Evolutionary conservation across 2,888 invertebrate species (phyloP), one percentile per base, ranked within the genome.

Genomic region (Lypha dubia): DNA sequence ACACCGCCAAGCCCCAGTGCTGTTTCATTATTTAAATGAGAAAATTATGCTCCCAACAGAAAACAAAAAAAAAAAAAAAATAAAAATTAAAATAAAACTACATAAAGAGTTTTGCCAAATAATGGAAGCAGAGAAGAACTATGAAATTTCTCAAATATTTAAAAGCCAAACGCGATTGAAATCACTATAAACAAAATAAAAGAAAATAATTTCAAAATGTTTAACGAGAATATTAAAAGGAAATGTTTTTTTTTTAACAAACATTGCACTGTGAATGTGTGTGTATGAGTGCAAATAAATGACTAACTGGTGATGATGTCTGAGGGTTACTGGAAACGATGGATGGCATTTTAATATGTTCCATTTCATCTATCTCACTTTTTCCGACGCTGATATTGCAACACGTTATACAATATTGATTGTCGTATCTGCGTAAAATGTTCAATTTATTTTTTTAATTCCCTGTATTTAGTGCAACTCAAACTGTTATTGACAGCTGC

Each of bases 401-500:
- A 38, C 60, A 68, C 51, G 17, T 60, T 51, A 60, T 51, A 28
- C 41, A 62, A 60, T 68, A 70, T 70, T 73, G 77, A 68, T 77
- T 76, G 41, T 44, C 28, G 15, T 62, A 51, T 67, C 49, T 67
- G 71, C 71, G 51, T 20, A 46, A 38, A 73, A 53, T 77, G 53
- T 73, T 63, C 67, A 82, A 83, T 83, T 70, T 73, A 77, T 75
- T 74, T 74, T n/a, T 68, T 74, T 75, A 70, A 79, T 79, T 60
- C 65, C 46, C 51, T 13, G 49, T 70, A 79, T 75, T 77, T 60
- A 67, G 56, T 75, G 58, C 63, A 67, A 70, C 63, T 79, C 44
- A 70, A 83, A 83, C 74, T 79, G 79, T 75, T 79, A 83, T 79
- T 79, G 74, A 65, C 83, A 79, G 79, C 75, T 83, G 73, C 20